A percentile compares a stretch with the other conserved stretches of the same genome.
Evolutionary conservation across 2,797 vertebrate genomes (phyloP).

Genomic region (Argentina silus): DNA sequence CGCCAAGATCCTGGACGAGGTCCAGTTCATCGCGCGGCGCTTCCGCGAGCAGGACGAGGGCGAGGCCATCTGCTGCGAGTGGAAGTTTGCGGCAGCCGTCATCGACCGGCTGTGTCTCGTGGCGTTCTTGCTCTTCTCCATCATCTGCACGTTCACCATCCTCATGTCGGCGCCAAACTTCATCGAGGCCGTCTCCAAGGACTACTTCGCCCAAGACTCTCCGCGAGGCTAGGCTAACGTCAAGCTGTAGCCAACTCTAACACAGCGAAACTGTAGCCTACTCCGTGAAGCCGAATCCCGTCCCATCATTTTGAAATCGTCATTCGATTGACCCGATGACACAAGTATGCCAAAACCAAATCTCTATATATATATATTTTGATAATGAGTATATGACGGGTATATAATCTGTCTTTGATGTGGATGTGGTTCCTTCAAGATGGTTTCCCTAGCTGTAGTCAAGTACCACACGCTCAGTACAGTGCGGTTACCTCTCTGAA

Average conservation of each 20-base stretch:
- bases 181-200: slow-evolving; percentile 83
- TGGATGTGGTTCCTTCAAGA: slow-evolving; percentile 25
- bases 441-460: slow-evolving; percentile 19
- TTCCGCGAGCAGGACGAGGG: slow-evolving; percentile 81
- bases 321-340: slow-evolving; percentile 2
- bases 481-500: not conserved
- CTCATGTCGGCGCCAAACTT: slow-evolving; percentile 85
- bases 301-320: slow-evolving; percentile 27
- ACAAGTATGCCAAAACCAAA: slow-evolving; percentile 19
- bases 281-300: slow-evolving; percentile 31
- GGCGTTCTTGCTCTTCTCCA: slow-evolving; percentile 83
- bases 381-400: slow-evolving; percentile 28
- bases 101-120: slow-evolving; percentile 83
- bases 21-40: slow-evolving; percentile 79
- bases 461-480: slow-evolving; percentile 12
- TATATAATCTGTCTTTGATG: slow-evolving; percentile 27
- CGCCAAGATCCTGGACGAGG: slow-evolving; percentile 80
- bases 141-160: slow-evolving; percentile 84
- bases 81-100: slow-evolving; percentile 85
- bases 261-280: not conserved
- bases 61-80: slow-evolving; percentile 82
- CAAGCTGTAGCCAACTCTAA: slow-evolving; percentile 31
- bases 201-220: slow-evolving; percentile 80
- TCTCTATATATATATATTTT: slow-evolving; percentile 16
- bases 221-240: not conserved